Evolutionary conservation across 2,888 invertebrate species (phyloP).

Genomic region (Tanypteryx hageni): DNA sequence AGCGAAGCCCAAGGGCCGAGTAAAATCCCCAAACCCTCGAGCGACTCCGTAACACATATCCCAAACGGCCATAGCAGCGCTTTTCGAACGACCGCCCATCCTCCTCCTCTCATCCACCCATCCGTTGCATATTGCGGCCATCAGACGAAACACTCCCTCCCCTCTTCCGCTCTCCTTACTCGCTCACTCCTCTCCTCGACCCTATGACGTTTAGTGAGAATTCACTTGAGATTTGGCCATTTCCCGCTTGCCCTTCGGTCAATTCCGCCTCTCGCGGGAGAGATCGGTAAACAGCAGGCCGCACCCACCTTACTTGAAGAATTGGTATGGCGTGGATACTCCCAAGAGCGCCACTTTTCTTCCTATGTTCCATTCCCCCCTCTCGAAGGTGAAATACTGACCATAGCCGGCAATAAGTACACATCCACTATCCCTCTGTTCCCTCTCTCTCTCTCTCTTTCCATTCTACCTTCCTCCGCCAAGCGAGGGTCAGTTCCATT

Average conservation of each 20-base stretch:
- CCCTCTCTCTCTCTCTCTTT: not conserved
- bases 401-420: not conserved
- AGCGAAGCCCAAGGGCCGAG: not conserved
- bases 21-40: not conserved
- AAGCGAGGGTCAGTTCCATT: slow-evolving; percentile 18
- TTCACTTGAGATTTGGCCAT: slow-evolving; percentile 1
- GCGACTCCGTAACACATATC: not conserved
- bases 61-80: not conserved
- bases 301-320: not conserved
- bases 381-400: slow-evolving; percentile 35
- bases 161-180: not conserved
- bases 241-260: not conserved
- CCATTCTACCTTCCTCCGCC: not conserved
- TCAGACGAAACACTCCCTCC: not conserved
- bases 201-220: slow-evolving; percentile 37
- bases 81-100: not conserved
- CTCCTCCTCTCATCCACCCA: not conserved
- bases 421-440: not conserved
- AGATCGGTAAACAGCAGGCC: slow-evolving; percentile 9
- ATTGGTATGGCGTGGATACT: not conserved
- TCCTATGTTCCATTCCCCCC: not conserved
- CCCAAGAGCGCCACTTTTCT: slow-evolving; percentile 7
- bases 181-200: not conserved
- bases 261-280: slow-evolving; percentile 40
- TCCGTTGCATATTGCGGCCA: not conserved